Base-by-base conservation (phyloP, 2,113 vertebrate species). In the Vulpes ferrilata region DNA sequence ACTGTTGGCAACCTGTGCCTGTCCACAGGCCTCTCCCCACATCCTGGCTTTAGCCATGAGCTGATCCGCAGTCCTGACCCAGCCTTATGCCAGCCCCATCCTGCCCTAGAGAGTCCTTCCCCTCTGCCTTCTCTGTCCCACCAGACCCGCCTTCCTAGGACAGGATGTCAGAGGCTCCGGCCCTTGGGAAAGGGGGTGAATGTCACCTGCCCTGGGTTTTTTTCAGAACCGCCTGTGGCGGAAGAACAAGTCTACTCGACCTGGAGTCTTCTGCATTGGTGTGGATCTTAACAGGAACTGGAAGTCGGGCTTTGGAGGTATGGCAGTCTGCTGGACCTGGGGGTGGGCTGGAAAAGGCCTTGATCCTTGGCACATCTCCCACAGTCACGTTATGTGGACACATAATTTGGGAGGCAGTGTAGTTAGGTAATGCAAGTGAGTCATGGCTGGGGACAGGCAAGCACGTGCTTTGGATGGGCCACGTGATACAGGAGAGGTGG, bases 211-310 rank as follows among this genome's bases (percentile, higher is more conserved):
- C 53, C 35, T 80, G 53, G 2, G 0, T 15, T 96, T 96, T 96
- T 73, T 30, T 96, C 13, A 99, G 99, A 99, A 99, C 97, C 99
- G 99, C 22, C 97, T 99, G 99, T 99, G 99, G 99, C 98, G 99
- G 91, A 99, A 99, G 98, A 99, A 99, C 35, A 99, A 99, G 96
- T 99, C 99, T 85, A 95, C 97, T 96, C 99, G 99, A 43, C 43
- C 98, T 0, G 99, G 99, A 16, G 98, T 98, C 5, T 73, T 0
- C 67, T 99, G 99, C 32, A 23, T 98, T 0, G 99, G 99, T 0
- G 99, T 99, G 23, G 99, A 99, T 87, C 99, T 99, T 96, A 99
- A 99, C 98, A 98, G 99, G 64, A 99, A 99, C 90, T 99, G 99
- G 99, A 99, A 99, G 0, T 98, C 99, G 0, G 99, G 99, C 0